Conservation (phyloP, 1,140 invertebrate genomes). For the Bombus waltoni region DNA sequence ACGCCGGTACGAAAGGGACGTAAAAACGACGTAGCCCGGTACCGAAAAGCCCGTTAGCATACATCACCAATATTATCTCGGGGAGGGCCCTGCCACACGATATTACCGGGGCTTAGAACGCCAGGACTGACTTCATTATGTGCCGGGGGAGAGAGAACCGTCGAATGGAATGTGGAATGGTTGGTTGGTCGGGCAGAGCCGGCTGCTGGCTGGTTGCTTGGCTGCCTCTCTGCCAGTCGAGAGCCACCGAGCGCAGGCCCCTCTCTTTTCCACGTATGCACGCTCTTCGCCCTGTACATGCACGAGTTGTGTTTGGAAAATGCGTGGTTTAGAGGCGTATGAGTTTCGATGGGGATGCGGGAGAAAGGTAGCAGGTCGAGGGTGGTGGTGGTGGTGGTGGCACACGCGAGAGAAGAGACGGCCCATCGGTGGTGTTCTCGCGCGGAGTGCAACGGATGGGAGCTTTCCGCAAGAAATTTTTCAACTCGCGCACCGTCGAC, state of each 20-base stretch:
- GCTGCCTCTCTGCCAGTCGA: constrained; percentile 41
- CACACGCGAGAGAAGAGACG: constrained; percentile 11
- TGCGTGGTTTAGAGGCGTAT: constrained; percentile 48
- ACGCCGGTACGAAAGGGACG: constrained; percentile 66
- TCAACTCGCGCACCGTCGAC: neutral
- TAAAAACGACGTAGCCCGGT: constrained; percentile 66
- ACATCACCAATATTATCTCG: constrained; percentile 81
- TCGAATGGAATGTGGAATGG: constrained; percentile 80
- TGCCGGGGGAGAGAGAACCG: constrained; percentile 66
- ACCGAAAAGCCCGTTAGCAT: constrained; percentile 79
- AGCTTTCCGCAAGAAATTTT: constrained; percentile 32
- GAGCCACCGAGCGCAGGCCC: neutral
- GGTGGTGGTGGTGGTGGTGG: neutral
- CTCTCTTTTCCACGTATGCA: neutral
- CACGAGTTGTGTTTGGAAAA: constrained; percentile 37
- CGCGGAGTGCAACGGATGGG: neutral
- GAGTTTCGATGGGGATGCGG: neutral
- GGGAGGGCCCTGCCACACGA: constrained; percentile 71
- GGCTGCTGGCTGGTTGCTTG: constrained; percentile 37
- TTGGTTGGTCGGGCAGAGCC: constrained; percentile 63
- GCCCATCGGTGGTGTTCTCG: constrained; percentile 2
- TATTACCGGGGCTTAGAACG: constrained; percentile 80
- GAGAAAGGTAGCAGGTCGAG: neutral
- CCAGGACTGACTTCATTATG: constrained; percentile 80
- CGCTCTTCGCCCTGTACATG: no score